A percentile compares a stretch with the other conserved stretches of the same genome.
Evolutionary conservation across 1,140 invertebrate genomes (phyloP).

Genomic region (Eumeta japonica): DNA sequence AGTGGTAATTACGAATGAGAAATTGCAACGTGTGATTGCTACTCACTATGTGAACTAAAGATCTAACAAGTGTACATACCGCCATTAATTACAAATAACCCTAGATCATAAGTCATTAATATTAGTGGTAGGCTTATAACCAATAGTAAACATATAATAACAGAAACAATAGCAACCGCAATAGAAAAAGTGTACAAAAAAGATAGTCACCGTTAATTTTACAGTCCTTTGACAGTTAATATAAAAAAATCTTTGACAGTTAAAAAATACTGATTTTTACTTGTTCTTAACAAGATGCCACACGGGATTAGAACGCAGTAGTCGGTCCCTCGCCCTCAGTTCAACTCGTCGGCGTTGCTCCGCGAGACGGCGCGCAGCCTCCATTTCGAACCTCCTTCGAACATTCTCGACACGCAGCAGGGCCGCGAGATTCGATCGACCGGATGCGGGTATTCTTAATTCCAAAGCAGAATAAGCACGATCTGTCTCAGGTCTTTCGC

Average conservation of each 20-base stretch:
- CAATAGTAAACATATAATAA: no score
- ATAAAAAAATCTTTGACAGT: slow-evolving; percentile 3
- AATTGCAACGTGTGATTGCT: no score
- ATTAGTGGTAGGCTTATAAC: no score
- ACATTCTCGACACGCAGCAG: slow-evolving; percentile 67
- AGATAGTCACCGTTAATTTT: no score
- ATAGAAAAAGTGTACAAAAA: no score
- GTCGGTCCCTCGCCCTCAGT: slow-evolving; percentile 58
- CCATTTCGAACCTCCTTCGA: slow-evolving; percentile 64
- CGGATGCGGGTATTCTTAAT: slow-evolving; percentile 45
- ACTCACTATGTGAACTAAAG: no score
- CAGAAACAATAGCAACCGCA: no score
- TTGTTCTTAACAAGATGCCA: slow-evolving; percentile 67
- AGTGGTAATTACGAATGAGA: no score
- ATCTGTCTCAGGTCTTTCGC: slow-evolving; percentile 11
- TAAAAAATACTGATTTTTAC: slow-evolving; percentile 18
- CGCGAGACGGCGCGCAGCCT: slow-evolving; percentile 60
- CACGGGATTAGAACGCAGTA: slow-evolving; percentile 64
- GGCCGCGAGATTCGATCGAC: slow-evolving; percentile 69
- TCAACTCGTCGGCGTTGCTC: slow-evolving; percentile 61
- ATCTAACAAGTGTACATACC: no score
- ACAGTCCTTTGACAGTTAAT: no score
- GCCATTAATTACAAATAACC: no score
- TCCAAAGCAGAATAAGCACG: slow-evolving; percentile 39
- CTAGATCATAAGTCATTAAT: no score